Conservation (phyloP, 2,113 vertebrate genomes). For the Bettongia penicillata region DNA sequence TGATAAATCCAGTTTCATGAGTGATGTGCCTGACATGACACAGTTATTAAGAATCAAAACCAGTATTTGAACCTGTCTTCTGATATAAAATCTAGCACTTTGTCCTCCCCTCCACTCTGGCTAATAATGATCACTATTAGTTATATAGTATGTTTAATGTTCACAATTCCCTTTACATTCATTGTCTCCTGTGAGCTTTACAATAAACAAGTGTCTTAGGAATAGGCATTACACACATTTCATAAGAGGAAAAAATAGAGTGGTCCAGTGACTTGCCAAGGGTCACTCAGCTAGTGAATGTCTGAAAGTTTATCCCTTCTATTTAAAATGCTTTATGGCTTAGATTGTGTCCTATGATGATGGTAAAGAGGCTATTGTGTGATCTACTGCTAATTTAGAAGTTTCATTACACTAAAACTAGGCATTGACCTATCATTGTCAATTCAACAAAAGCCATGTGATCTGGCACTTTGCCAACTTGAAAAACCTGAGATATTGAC, state of each 20-base stretch:
- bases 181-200: neutral
- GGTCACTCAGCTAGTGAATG: neutral
- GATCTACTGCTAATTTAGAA: neutral
- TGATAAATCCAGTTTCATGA: neutral
- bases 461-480: neutral
- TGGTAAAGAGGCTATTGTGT: neutral
- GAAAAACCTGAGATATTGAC: neutral
- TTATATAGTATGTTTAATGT: neutral
- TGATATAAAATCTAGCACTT: neutral
- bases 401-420: neutral
- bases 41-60: neutral
- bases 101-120: neutral
- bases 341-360: neutral
- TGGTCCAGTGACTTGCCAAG: neutral
- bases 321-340: neutral
- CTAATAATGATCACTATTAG: neutral
- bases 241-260: neutral
- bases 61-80: neutral
- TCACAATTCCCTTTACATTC: neutral
- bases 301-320: neutral
- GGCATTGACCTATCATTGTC: neutral
- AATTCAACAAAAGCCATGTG: neutral
- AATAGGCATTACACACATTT: neutral
- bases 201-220: neutral
- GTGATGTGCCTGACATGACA: neutral